phyloP scores from a whole-genome alignment of 2,888 invertebrate species.

The Chloromyia formosa region DNA sequence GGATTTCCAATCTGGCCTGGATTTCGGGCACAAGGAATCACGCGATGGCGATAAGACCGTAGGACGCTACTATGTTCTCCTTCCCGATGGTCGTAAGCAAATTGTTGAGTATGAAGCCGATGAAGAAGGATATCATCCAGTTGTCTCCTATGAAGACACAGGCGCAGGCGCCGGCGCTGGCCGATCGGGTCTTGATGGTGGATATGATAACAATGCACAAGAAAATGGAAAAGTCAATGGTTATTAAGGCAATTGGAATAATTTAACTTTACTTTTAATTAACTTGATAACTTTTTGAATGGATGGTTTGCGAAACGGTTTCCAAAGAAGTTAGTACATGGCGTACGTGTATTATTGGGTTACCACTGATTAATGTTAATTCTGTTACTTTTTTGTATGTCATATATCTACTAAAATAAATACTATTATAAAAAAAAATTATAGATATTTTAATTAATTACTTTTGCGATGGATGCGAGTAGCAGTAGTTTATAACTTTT shows the following conservation, averaged over 20 bases:
- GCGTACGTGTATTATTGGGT: too few relatives aligned
- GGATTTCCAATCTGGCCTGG: slow-evolving; percentile 71
- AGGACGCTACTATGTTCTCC: slow-evolving; percentile 72
- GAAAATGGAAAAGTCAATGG: slow-evolving; percentile 52
- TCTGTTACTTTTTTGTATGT: too few relatives aligned
- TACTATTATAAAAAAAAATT: too few relatives aligned
- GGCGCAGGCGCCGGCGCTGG: slow-evolving; percentile 61
- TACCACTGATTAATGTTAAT: too few relatives aligned
- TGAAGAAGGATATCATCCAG: slow-evolving; percentile 73
- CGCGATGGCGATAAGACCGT: slow-evolving; percentile 71
- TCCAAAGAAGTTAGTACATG: slow-evolving; percentile 52
- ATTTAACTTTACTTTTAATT: slow-evolving; percentile 31
- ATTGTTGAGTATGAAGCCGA: slow-evolving; percentile 77
- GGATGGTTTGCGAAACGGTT: slow-evolving; percentile 16
- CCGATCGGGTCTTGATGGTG: slow-evolving; percentile 47
- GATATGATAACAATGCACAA: slow-evolving; percentile 57
- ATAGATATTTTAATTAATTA: too few relatives aligned
- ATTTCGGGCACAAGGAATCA: slow-evolving; percentile 74
- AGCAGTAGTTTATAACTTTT: too few relatives aligned
- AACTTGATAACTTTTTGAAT: too few relatives aligned
- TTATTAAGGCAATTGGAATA: slow-evolving; percentile 49
- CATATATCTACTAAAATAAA: too few relatives aligned
- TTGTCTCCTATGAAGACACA: slow-evolving; percentile 73
- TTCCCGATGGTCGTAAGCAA: slow-evolving; percentile 76
- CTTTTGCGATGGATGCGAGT: too few relatives aligned